Evolutionary conservation across 2,888 invertebrate genomes (phyloP), one percentile per base, ranked within the genome.

Genomic region (Gibbula magus): DNA sequence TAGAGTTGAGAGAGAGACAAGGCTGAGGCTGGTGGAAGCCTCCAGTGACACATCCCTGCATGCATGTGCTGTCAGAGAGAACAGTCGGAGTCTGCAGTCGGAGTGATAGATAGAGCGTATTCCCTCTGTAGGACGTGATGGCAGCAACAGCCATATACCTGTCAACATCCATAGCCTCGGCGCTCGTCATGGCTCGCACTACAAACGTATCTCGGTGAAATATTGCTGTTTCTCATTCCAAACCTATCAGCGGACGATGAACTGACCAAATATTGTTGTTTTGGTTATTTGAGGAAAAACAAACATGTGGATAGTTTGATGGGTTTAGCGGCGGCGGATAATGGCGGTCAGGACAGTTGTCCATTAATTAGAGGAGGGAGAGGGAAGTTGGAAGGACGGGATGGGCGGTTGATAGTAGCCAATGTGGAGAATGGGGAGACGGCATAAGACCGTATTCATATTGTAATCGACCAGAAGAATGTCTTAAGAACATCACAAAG

Each of bases 181-280:
- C 29, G 29, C 25, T 61, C 61, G 10, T 61, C 32, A 39, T 70
- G 20, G 32, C n/a, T 39, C 20, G 32, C 45, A 45, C 70, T 70
- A 20, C 35, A 70, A 35, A 35, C 70, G 35, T 29, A 35, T 70
- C 10, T 25, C 8, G 25, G 70, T 70, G 70, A 70, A 39, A 35
- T 70, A 70, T 70, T 70, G 70, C 70, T 35, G 32, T 35, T 20
- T 18, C 39, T 25, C 32, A 32, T 20, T 39, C n/a, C 70, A 20
- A 32, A n/a, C 8, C 70, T 70, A n/a, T 70, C 70, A 35, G 39
- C 70, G 39, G 70, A 39, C 35, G 70, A 70, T 70, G 70, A 32
- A 70, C 70, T 70, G 70, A 39, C 70, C 70, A 70, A 70, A 70
- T 70, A 70, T 70, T 70, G 18, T 70, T 70, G 70, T 70, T 70